A percentile compares a stretch with the other conserved stretches of the same genome.
Evolutionary conservation across 2,797 vertebrate genomes (phyloP).

Genomic region (Mormyrus proboscirostris): DNA sequence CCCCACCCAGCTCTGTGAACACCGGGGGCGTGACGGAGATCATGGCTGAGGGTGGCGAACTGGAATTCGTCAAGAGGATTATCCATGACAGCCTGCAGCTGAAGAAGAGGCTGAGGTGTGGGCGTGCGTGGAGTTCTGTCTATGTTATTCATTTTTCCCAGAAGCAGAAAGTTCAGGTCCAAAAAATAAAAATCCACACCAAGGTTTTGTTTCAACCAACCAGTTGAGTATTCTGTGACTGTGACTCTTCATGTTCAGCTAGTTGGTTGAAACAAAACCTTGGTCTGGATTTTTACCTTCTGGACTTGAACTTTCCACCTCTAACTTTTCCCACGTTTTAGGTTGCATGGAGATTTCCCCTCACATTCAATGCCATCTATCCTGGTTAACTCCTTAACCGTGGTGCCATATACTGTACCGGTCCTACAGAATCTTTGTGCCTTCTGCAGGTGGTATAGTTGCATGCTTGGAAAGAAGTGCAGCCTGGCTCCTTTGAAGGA

Average conservation of each 20-base stretch:
- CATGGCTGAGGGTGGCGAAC: conserved; percentile 96
- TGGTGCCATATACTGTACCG: background rate
- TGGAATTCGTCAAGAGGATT: conserved; percentile 98
- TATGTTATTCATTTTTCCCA: background rate
- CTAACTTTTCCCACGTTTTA: background rate
- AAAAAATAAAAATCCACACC: background rate
- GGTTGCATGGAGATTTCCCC: background rate
- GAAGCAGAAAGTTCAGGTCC: background rate
- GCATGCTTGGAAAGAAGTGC: conserved; percentile 98
- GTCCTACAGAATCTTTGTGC: background rate
- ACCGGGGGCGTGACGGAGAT: conserved; percentile 97
- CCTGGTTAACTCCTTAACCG: background rate
- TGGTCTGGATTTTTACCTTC: background rate
- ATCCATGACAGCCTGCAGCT: conserved; percentile 97
- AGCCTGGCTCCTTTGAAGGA: conserved; percentile 91
- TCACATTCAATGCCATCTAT: background rate
- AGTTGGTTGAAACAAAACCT: background rate
- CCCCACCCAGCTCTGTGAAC: conserved; percentile 94
- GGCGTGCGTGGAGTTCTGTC: background rate
- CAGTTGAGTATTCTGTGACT: background rate
- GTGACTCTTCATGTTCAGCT: background rate
- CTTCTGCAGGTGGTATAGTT: conserved; percentile 91
- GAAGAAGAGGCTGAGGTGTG: conserved; percentile 82
- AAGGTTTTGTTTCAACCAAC: background rate
- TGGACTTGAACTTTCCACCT: background rate